Evolutionary conservation across 2,888 invertebrate species (phyloP), one percentile per base, ranked within the genome.

Genomic region (Neoitamus cyanurus): DNA sequence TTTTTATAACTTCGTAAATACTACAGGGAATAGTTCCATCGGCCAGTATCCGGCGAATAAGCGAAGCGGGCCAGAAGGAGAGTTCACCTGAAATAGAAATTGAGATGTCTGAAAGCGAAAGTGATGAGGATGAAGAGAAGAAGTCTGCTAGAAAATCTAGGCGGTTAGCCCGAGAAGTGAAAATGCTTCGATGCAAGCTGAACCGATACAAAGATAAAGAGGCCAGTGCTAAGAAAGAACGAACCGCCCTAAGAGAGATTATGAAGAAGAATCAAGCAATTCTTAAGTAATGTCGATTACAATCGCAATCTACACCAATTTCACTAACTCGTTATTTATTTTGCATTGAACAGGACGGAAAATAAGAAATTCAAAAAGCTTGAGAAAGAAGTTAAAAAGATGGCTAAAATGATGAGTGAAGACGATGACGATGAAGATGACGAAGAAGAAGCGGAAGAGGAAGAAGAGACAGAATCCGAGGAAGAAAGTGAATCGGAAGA

Each of bases 331-430:
- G 13, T 42, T 42, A 42, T n/a, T 4, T 42, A n/a, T 6, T 25
- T 58, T 58, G 6, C 6, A 58, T 7, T 20, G 20, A 0, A 2
- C 58, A 94, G 94, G 88, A 95, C 95, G 58, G 97, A 96, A 88
- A 96, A 95, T 89, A 95, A 95, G 88, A 96, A 96, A 91, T 96
- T 95, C 91, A 96, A 95, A 89, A 94, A 94, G 87, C 91, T 97
- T 68, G 96, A 97, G 90, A 96, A 96, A 87, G 97, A 97, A 92
- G 97, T 97, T 9, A 96, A 97, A 89, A 97, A 97, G 92, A 97
- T 97, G 97, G 97, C 97, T 0, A 95, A 95, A 15, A 93, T 97
- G 89, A 95, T 97, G 95, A 96, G 95, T 88, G 90, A 92, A 31
- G 90, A 90, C 46, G 92, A 89, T 92, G 89, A 93, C 91, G 85